phyloP scores from a whole-genome alignment of 2,797 vertebrate genomes.

The Parauchenoglanis ngamensis region DNA sequence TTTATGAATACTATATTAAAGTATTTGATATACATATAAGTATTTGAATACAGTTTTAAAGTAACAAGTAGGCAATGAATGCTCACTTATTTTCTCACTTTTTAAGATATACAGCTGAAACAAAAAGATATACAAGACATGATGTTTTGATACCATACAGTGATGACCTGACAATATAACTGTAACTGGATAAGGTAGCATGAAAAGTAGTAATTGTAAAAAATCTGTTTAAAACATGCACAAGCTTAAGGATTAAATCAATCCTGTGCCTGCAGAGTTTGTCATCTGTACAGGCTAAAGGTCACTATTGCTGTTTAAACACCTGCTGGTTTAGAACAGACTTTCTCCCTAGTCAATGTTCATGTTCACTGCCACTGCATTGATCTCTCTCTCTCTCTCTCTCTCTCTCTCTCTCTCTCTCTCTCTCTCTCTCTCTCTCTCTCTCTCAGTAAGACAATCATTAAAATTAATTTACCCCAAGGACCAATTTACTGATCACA shows the following conservation, averaged over 20 bases:
- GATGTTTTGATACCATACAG: background rate
- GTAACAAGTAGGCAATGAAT: background rate
- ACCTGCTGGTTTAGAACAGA: conserved; percentile 35
- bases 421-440: background rate
- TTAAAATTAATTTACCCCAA: conserved; percentile 28
- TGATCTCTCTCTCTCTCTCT: background rate
- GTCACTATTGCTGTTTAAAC: conserved; percentile 35
- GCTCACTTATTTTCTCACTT: background rate
- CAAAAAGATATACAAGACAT: background rate
- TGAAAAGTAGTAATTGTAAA: background rate
- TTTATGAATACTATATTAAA: too few relatives aligned
- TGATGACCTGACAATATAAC: background rate
- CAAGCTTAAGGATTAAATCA: conserved; percentile 4
- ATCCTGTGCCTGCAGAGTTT: conserved; percentile 5
- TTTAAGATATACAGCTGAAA: background rate
- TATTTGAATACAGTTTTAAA: background rate
- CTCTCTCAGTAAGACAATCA: background rate
- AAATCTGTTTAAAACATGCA: background rate
- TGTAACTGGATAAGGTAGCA: background rate
- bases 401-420: too few relatives aligned
- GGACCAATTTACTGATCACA: conserved; percentile 27
- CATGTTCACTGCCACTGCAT: conserved; percentile 23
- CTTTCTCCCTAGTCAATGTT: conserved; percentile 32
- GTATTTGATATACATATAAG: too few relatives aligned
- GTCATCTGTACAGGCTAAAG: conserved; percentile 40